Conservation (phyloP, 2,113 vertebrate species). For the Thermophis baileyi region DNA sequence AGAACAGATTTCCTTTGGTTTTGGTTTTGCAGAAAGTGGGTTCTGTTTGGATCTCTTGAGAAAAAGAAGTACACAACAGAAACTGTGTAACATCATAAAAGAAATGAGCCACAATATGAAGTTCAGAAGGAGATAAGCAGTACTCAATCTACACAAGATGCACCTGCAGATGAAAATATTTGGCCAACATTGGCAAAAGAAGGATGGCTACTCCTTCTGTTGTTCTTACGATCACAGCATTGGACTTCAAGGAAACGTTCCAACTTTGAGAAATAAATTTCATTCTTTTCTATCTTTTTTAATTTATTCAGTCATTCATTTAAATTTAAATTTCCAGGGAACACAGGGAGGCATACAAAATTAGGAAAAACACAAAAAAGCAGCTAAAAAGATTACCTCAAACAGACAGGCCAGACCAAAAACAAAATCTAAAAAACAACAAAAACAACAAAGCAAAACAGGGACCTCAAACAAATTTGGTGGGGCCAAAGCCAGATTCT, state of each 20-base stretch:
- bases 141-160: not conserved
- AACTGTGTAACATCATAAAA: too few relatives aligned
- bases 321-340: not conserved
- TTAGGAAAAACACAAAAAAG: not conserved
- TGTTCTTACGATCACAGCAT: not conserved
- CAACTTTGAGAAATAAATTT: not conserved
- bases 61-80: not conserved
- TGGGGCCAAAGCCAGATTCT: not conserved
- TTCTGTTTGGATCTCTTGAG: not conserved
- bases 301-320: not conserved
- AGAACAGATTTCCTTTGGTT: not conserved
- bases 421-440: not conserved
- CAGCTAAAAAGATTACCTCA: not conserved
- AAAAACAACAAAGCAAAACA: not conserved
- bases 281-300: not conserved
- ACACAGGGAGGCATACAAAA: not conserved
- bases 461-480: not conserved
- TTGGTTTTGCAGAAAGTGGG: not conserved
- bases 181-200: not conserved
- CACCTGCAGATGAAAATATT: not conserved
- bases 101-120: not conserved
- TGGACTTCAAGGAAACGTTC: not conserved
- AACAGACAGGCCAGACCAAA: not conserved
- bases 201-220: not conserved
- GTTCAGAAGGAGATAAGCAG: not conserved